A percentile compares a stretch with the other conserved stretches of the same genome.
Evolutionary conservation across 2,113 vertebrate species (phyloP).

Genomic region (Thermophis baileyi): DNA sequence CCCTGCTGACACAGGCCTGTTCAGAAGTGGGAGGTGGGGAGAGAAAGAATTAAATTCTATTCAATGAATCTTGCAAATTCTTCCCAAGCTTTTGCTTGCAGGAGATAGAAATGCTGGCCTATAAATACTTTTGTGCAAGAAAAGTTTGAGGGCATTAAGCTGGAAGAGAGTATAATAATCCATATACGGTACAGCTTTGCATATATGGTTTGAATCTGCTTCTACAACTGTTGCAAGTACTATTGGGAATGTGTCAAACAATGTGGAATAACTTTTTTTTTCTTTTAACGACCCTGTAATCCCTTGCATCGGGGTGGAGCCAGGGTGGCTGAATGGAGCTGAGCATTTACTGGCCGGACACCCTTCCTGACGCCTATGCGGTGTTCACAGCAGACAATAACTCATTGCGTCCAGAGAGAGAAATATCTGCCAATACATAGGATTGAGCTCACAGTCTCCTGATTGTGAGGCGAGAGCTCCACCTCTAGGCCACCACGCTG

Average conservation of each 20-base stretch:
- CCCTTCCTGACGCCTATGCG: background rate
- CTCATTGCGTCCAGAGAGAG: background rate
- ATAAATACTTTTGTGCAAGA: conserved; percentile 5
- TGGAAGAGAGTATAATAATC: background rate
- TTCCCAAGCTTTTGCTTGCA: conserved; percentile 41
- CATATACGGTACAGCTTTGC: conserved; percentile 8
- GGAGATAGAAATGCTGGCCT: conserved; percentile 26
- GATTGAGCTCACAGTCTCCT: background rate
- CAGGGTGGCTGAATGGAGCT: background rate
- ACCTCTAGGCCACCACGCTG: background rate
- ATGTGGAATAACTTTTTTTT: background rate
- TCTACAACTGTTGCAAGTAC: background rate
- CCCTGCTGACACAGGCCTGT: conserved; percentile 61
- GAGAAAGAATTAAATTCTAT: conserved; percentile 58
- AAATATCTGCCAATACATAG: background rate
- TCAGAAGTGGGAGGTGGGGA: conserved; percentile 45
- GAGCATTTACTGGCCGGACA: background rate
- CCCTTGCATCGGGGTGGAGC: background rate
- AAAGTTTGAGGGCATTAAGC: conserved; percentile 18
- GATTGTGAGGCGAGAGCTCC: background rate
- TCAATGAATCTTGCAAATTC: conserved; percentile 49
- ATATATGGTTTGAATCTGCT: background rate
- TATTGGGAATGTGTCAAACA: background rate
- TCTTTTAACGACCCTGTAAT: background rate
- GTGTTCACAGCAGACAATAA: background rate